Evolutionary conservation across 2,888 invertebrate genomes (phyloP).

Genomic region (Tethea ocularis): DNA sequence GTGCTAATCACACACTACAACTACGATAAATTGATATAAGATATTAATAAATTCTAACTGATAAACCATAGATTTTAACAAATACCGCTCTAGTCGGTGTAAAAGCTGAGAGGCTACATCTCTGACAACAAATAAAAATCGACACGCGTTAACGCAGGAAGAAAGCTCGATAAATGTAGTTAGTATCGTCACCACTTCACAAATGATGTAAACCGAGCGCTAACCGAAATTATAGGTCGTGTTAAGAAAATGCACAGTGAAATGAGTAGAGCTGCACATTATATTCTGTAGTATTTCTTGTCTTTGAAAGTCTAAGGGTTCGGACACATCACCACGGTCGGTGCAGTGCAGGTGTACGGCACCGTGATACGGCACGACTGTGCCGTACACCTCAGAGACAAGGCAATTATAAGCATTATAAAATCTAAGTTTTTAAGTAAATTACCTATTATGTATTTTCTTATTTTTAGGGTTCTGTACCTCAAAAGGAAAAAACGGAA

Average conservation of each 20-base stretch:
- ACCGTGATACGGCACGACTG: too few species aligned
- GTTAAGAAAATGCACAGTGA: constrained; percentile 52
- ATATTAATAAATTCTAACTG: constrained; percentile 32
- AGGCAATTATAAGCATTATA: too few species aligned
- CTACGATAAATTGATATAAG: constrained; percentile 27
- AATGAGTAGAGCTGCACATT: constrained; percentile 46
- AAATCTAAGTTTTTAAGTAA: too few species aligned
- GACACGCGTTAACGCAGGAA: constrained; percentile 52
- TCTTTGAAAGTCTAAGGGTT: too few species aligned
- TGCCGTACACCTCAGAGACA: too few species aligned
- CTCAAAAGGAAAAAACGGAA: too few species aligned
- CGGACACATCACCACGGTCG: too few species aligned
- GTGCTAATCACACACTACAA: constrained; percentile 30
- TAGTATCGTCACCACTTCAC: constrained; percentile 62
- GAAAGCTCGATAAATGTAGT: constrained; percentile 64
- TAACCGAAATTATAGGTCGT: constrained; percentile 76
- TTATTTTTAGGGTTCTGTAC: too few species aligned
- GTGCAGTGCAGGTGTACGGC: too few species aligned
- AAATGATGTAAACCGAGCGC: constrained; percentile 71
- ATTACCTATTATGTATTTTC: too few species aligned
- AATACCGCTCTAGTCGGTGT: constrained; percentile 77
- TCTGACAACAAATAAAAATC: constrained; percentile 52
- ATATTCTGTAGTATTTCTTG: too few species aligned
- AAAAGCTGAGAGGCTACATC: constrained; percentile 73
- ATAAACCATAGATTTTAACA: constrained; percentile 34